Evolutionary conservation across 2,888 invertebrate genomes (phyloP).

Genomic region (Lobophora halterata): DNA sequence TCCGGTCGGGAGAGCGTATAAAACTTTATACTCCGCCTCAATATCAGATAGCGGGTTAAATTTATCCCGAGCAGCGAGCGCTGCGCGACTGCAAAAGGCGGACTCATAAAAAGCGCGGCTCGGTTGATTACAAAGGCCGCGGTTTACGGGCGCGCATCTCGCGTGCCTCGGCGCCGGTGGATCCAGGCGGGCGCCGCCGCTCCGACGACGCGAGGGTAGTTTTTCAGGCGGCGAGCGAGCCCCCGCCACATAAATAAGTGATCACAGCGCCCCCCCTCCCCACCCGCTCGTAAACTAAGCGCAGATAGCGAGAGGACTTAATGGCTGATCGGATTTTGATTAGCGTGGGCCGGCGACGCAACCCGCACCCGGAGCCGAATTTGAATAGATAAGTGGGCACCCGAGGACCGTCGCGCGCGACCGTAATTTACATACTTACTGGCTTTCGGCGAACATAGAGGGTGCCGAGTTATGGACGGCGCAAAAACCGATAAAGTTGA

Average conservation of each 20-base stretch:
- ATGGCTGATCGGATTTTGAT: slow-evolving; percentile 82
- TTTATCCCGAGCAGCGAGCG: slow-evolving; percentile 57
- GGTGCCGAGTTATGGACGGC: slow-evolving; percentile 75
- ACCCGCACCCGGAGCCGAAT: slow-evolving; percentile 71
- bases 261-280: slow-evolving; percentile 52
- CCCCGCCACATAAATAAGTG: slow-evolving; percentile 77
- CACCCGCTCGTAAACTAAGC: slow-evolving; percentile 77
- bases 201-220: slow-evolving; percentile 69
- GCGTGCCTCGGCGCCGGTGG: slow-evolving; percentile 44
- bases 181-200: slow-evolving; percentile 32
- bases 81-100: slow-evolving; percentile 58
- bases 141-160: slow-evolving; percentile 61
- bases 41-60: slow-evolving; percentile 69
- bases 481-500: slow-evolving; percentile 78
- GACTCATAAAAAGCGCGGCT: slow-evolving; percentile 74
- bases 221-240: slow-evolving; percentile 66
- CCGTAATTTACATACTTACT: slow-evolving; percentile 81
- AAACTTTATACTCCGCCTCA: slow-evolving; percentile 51
- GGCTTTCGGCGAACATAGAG: slow-evolving; percentile 74
- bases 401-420: slow-evolving; percentile 75
- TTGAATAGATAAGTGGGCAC: slow-evolving; percentile 81
- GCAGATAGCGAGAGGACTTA: slow-evolving; percentile 79
- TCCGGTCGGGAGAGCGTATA: slow-evolving; percentile 36
- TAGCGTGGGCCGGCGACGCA: slow-evolving; percentile 78
- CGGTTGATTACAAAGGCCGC: slow-evolving; percentile 72